phyloP scores from a whole-genome alignment of 2,797 vertebrate species.

The Pteronotus mesoamericanus region DNA sequence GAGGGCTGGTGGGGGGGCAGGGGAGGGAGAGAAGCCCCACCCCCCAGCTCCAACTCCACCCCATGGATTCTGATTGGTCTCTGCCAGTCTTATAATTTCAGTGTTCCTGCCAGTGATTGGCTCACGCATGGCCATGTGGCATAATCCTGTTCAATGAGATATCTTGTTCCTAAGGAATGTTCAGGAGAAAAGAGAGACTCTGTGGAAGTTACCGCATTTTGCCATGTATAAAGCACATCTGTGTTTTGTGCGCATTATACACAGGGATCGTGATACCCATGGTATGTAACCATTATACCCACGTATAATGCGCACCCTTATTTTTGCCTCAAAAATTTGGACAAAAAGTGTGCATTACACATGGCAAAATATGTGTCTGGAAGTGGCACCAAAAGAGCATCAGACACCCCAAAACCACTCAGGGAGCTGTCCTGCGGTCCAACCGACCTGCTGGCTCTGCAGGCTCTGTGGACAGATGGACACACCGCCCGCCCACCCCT shows the following conservation, averaged over 20 bases:
- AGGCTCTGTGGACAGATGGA: not conserved
- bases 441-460: not conserved
- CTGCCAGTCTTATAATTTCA: not conserved
- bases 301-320: no score
- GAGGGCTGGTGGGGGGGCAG: accelerated
- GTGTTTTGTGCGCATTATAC: no score
- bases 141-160: not conserved
- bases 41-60: not conserved
- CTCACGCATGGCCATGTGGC: not conserved
- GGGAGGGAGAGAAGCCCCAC: not conserved
- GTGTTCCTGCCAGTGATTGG: not conserved
- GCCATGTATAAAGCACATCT: no score
- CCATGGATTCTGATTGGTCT: not conserved
- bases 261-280: no score
- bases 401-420: not conserved
- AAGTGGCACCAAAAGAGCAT: not conserved
- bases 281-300: no score
- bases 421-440: not conserved
- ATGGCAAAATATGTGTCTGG: not conserved
- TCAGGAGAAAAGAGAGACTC: not conserved
- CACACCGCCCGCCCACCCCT: no score
- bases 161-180: not conserved
- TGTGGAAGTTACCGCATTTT: no score
- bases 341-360: no score
- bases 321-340: no score